phyloP scores from a whole-genome alignment of 1,140 invertebrate genomes.

The Lineus longissimus region DNA sequence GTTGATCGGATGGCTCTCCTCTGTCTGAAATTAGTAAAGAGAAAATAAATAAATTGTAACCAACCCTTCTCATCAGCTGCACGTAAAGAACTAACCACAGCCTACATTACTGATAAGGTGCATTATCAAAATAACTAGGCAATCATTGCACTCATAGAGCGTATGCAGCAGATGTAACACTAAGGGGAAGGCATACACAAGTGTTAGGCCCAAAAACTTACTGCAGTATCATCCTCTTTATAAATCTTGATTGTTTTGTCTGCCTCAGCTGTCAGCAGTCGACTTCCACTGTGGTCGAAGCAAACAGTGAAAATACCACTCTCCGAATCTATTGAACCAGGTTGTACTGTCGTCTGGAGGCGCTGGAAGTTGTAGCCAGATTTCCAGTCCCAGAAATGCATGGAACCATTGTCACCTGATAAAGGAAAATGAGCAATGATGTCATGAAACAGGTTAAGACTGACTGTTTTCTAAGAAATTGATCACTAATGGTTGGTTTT shows the following conservation, averaged over 20 bases:
- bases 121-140: no score
- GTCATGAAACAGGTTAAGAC: no score
- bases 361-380: constrained; percentile 98
- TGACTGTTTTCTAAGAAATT: background rate
- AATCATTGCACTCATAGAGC: no score
- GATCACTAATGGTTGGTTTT: background rate
- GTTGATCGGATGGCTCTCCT: constrained; percentile 94
- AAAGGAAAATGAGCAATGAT: constrained; percentile 5
- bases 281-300: constrained; percentile 88
- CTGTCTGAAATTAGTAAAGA: constrained; percentile 64
- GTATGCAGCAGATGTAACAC: no score
- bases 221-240: constrained; percentile 92
- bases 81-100: no score
- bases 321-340: constrained; percentile 99
- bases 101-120: no score
- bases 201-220: constrained; percentile 47
- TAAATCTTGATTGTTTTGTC: constrained; percentile 99
- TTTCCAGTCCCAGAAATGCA: constrained; percentile 98
- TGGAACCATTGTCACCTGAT: constrained; percentile 87
- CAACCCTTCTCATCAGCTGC: no score
- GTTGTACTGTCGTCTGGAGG: constrained; percentile 86
- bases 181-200: no score
- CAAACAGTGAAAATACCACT: constrained; percentile 93
- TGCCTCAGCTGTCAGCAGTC: constrained; percentile 94
- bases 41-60: constrained; percentile 4